A percentile compares a stretch with the other conserved stretches of the same genome.
phyloP scores from a whole-genome alignment of 2,888 invertebrate species.

The Melipona bicolor region DNA sequence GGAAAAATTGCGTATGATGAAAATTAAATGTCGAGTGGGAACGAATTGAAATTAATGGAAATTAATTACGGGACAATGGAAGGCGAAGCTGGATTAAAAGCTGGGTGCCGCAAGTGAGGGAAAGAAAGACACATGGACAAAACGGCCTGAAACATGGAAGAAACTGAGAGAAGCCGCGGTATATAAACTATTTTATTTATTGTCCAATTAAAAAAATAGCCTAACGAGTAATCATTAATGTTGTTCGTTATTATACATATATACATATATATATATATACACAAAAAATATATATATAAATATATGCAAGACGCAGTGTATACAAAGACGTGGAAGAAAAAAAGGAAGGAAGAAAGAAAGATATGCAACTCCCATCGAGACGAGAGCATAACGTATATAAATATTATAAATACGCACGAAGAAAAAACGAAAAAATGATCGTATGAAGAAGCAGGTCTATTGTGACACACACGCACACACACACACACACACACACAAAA shows the following conservation, averaged over 20 bases:
- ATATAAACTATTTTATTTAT: slow-evolving; percentile 81
- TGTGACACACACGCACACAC: slow-evolving; percentile 15
- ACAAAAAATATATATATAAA: slow-evolving; percentile 55
- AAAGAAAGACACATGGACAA: not conserved
- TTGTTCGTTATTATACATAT: slow-evolving; percentile 79
- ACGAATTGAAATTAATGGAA: not conserved
- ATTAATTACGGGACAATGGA: not conserved
- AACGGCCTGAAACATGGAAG: slow-evolving; percentile 53
- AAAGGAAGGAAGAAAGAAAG: not conserved
- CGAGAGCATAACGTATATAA: slow-evolving; percentile 55
- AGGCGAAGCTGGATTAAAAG: not conserved
- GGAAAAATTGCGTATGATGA: slow-evolving; percentile 21
- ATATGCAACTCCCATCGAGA: slow-evolving; percentile 58
- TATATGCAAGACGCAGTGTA: slow-evolving; percentile 59
- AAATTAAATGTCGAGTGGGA: slow-evolving; percentile 15
- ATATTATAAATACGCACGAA: slow-evolving; percentile 54
- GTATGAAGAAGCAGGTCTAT: slow-evolving; percentile 54
- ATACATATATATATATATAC: slow-evolving; percentile 56
- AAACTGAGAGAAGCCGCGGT: slow-evolving; percentile 46
- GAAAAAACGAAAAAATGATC: slow-evolving; percentile 20
- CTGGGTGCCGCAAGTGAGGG: not conserved
- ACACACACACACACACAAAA: no score
- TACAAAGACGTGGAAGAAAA: slow-evolving; percentile 57
- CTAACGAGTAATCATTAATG: slow-evolving; percentile 80
- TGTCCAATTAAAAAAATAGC: slow-evolving; percentile 78